Evolutionary conservation across 2,113 vertebrate genomes (phyloP), one percentile per base, ranked within the genome.

Genomic region (Nannobrachium achirus): DNA sequence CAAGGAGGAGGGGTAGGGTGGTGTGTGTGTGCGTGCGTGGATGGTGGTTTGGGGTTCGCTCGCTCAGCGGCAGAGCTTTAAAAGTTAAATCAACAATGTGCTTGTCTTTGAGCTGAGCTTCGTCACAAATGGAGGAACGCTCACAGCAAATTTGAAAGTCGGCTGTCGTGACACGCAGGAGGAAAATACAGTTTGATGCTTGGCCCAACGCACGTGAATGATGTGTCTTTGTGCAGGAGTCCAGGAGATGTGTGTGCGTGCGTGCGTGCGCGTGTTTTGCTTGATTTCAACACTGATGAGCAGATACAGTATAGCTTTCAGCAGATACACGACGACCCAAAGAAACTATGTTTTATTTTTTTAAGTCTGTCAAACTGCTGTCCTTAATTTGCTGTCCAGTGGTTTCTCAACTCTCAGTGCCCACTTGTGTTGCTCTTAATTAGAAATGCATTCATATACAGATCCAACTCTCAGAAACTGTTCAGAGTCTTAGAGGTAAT

Each of bases 51-150:
- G 60, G 73, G 45, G 69, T 58, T 58, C 72, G 71, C 59, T 72
- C 39, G 38, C 63, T 76, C 41, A 10, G 65, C 25, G 73, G 63
- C 66, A 76, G 64, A 76, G 68, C 75, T 79, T 89, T 86, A 84
- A 84, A 90, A 92, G 81, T 87, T 80, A 80, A 88, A 88, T 80
- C 66, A 76, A 78, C 75, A 68, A 65, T 49, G 40, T 76, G 76
- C 76, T 83, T 56, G 18, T 77, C 72, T 78, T 65, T 63, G 71
- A 77, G 76, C 66, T 25, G 39, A 49, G 45, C 77, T 76, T 81
- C 60, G n/a, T 66, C 78, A 81, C 59, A 82, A 82, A 79, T 73
- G 46, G 19, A 77, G 46, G 67, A 74, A 64, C 8, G 70, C 83
- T 84, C 14, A 73, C 82, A 72, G 85, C 62, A 40, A 33, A 79